These are phyloP conservation scores for Seriola aureovittata DNA, from an alignment of 2,113 vertebrate species.

Conservation along the genomic window DNA sequence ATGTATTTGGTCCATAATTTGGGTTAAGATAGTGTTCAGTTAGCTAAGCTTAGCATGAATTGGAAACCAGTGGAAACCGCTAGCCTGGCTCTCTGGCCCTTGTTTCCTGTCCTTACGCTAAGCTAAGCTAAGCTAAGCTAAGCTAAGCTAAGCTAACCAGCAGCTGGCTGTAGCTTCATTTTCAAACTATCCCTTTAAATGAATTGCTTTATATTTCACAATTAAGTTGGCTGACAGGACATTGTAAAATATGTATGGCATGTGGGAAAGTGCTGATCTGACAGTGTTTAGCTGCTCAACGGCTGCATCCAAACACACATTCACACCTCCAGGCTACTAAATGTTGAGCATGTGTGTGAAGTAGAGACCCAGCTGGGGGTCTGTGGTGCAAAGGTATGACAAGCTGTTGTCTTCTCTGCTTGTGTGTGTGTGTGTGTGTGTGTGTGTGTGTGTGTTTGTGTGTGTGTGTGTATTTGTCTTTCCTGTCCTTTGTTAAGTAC, in stretches of 20 bases:
- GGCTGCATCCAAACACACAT: constrained; percentile 39
- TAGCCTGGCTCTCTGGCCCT: too few relatives aligned
- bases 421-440: constrained; percentile 40
- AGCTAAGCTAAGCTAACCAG: not conserved
- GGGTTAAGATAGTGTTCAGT: not conserved
- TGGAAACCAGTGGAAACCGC: too few relatives aligned
- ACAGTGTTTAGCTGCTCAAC: constrained; percentile 7
- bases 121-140: not conserved
- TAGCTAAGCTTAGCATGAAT: not conserved
- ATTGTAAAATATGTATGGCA: not conserved
- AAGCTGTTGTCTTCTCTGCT: constrained; percentile 56
- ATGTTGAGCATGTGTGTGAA: constrained; percentile 68
- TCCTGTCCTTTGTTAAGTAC: constrained; percentile 44
- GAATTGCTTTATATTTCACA: not conserved
- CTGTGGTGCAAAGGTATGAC: constrained; percentile 52
- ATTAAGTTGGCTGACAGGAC: not conserved
- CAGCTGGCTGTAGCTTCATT: not conserved
- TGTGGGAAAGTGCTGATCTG: constrained; percentile 50
- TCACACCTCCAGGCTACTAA: constrained; percentile 63
- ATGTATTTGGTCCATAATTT: too few relatives aligned
- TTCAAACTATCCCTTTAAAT: not conserved
- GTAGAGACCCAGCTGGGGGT: constrained; percentile 56
- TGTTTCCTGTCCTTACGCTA: not conserved
- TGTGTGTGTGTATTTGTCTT: constrained; percentile 40
- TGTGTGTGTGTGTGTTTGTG: constrained; percentile 28